A percentile compares a stretch with the other conserved stretches of the same genome.
These are phyloP conservation scores for Spea hammondii DNA, from an alignment of 2,797 vertebrate genomes.

Conservation along the genomic window DNA sequence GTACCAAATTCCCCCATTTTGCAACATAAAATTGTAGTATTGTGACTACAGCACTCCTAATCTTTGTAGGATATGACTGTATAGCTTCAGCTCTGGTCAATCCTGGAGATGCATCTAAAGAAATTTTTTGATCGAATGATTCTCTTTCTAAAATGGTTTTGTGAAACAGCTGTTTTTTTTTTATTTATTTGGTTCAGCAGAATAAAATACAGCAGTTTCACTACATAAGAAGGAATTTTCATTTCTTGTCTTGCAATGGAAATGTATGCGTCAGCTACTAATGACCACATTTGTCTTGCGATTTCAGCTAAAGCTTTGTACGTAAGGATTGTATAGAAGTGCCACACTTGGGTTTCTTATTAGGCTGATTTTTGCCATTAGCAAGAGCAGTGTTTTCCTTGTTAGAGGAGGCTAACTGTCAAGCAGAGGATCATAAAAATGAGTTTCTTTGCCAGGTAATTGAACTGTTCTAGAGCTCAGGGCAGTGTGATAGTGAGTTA, in stretches of 20 bases:
- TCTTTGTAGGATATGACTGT: not conserved
- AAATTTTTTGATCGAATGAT: not conserved
- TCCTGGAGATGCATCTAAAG: not conserved
- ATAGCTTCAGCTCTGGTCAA: not conserved
- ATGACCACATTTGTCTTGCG: not conserved
- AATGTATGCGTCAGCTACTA: not conserved
- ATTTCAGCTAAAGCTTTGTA: not conserved
- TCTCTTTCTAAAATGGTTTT: not conserved
- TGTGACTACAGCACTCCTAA: not conserved
- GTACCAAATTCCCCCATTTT: not conserved
- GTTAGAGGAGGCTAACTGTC: slow-evolving; percentile 7
- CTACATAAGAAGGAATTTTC: not conserved
- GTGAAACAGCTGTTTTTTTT: not conserved
- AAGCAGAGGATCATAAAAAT: slow-evolving; percentile 2
- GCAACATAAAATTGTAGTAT: not conserved
- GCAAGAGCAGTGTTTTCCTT: slow-evolving; percentile 20
- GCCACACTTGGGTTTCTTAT: not conserved
- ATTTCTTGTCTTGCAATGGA: not conserved
- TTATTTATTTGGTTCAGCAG: not conserved
- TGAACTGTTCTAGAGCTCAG: slow-evolving; percentile 5
- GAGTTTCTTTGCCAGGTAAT: slow-evolving; percentile 3
- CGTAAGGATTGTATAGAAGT: not conserved
- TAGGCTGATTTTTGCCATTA: not conserved
- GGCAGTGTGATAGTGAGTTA: not conserved
- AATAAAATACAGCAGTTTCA: not conserved